A percentile compares a stretch with the other conserved stretches of the same genome.
Evolutionary conservation across 2,797 vertebrate genomes (phyloP).

Genomic region (Nothura maculosa): DNA sequence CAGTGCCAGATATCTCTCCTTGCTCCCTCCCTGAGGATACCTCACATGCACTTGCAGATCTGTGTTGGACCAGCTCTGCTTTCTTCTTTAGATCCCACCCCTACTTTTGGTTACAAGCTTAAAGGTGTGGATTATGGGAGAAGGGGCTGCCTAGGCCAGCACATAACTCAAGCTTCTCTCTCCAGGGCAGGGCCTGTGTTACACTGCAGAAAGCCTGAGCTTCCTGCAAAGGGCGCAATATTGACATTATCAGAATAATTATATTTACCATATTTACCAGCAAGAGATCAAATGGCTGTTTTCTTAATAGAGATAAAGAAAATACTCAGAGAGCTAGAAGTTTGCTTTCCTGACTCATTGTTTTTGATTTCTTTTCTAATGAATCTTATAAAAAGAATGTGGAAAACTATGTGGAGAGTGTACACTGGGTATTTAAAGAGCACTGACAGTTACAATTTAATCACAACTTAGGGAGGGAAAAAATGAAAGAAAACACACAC

Average conservation of each 20-base stretch:
- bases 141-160: background rate
- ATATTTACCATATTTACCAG: background rate
- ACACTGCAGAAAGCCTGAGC: background rate
- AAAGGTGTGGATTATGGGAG: background rate
- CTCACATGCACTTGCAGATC: background rate
- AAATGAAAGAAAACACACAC: background rate
- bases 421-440: background rate
- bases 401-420: background rate
- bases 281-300: background rate
- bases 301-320: background rate
- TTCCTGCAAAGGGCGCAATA: background rate
- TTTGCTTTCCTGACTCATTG: background rate
- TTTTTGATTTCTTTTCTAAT: background rate
- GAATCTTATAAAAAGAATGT: background rate
- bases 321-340: background rate
- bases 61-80: background rate
- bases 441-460: background rate
- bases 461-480: background rate
- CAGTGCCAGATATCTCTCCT: background rate
- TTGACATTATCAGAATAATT: background rate
- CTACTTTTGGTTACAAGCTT: background rate
- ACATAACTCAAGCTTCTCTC: background rate
- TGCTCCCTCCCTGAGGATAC: background rate
- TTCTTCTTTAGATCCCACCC: background rate
- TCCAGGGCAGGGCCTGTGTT: background rate